Conservation (phyloP, 2,888 invertebrate genomes). For the Drosophila rellima region DNA sequence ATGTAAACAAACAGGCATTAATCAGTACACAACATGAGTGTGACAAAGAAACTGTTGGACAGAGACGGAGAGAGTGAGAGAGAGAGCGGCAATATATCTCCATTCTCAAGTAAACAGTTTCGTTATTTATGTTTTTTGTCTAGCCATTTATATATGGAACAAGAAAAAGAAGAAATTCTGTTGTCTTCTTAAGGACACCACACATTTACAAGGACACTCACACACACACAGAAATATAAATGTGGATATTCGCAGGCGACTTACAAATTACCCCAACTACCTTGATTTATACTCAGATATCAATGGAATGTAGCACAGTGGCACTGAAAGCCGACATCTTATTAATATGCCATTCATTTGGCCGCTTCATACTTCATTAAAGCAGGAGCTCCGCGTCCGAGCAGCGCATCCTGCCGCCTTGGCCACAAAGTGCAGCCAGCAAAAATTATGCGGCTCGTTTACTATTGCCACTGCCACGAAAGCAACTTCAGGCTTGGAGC, state of each 20-base stretch:
- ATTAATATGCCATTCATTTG: constrained; percentile 82
- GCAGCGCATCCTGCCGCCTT: constrained; percentile 58
- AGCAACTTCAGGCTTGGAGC: constrained; percentile 22
- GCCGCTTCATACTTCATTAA: constrained; percentile 78
- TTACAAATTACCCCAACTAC: constrained; percentile 74
- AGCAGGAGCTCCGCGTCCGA: constrained; percentile 53
- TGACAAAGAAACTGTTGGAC: constrained; percentile 4
- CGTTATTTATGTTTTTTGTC: constrained; percentile 75
- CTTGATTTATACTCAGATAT: constrained; percentile 73
- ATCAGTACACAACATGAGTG: constrained; percentile 59
- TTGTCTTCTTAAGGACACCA: constrained; percentile 29
- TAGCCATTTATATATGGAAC: constrained; percentile 37
- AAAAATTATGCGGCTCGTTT: constrained; percentile 81
- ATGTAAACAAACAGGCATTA: constrained; percentile 78
- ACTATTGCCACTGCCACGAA: constrained; percentile 62
- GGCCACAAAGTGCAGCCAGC: constrained; percentile 77
- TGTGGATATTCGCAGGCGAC: constrained; percentile 32
- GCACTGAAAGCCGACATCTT: constrained; percentile 71
- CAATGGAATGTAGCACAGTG: constrained; percentile 57
- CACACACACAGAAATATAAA: not conserved
- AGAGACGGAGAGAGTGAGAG: not conserved
- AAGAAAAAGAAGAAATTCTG: constrained; percentile 16
- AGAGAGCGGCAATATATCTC: not conserved
- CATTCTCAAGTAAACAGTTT: constrained; percentile 25
- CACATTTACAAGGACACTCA: constrained; percentile 5